Percentiles rank a stretch among this genome's conserved stretches.
Conservation (phyloP, 2,797 vertebrate species). For the Enteromius viviparus region DNA sequence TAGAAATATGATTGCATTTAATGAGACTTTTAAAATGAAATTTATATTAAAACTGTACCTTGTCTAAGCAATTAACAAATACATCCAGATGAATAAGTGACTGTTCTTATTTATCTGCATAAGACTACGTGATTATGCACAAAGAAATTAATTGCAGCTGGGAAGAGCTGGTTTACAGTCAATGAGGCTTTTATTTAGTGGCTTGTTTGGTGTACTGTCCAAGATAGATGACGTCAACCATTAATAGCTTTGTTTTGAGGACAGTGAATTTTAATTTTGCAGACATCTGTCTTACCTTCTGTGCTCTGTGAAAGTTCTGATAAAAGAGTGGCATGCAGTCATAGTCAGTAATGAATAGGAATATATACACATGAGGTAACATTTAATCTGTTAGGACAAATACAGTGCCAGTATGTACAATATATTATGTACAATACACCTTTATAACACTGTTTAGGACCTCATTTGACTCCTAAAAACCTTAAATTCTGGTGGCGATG, state of each 20-base stretch:
- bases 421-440: background rate
- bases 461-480: background rate
- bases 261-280: slow-evolving; percentile 39
- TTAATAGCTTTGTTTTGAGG: slow-evolving; percentile 15
- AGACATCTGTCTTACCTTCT: slow-evolving; percentile 29
- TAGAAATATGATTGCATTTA: slow-evolving; percentile 16
- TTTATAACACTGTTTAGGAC: background rate
- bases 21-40: background rate
- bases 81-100: background rate
- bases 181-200: slow-evolving; percentile 19
- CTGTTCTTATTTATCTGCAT: slow-evolving; percentile 9
- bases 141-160: slow-evolving; percentile 25
- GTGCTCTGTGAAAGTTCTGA: background rate
- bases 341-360: slow-evolving; percentile 1
- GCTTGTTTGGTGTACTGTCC: slow-evolving; percentile 25
- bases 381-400: background rate
- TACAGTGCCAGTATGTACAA: background rate
- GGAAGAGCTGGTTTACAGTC: slow-evolving; percentile 1
- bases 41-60: slow-evolving; percentile 14
- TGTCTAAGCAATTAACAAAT: slow-evolving; percentile 36
- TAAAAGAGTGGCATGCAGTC: background rate
- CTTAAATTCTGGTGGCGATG: background rate
- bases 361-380: background rate
- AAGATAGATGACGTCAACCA: slow-evolving; percentile 28
- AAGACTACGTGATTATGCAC: slow-evolving; percentile 9